Evolutionary conservation across 2,797 vertebrate species (phyloP), one percentile per base, ranked within the genome.

Genomic region (Leptoclinus maculatus): DNA sequence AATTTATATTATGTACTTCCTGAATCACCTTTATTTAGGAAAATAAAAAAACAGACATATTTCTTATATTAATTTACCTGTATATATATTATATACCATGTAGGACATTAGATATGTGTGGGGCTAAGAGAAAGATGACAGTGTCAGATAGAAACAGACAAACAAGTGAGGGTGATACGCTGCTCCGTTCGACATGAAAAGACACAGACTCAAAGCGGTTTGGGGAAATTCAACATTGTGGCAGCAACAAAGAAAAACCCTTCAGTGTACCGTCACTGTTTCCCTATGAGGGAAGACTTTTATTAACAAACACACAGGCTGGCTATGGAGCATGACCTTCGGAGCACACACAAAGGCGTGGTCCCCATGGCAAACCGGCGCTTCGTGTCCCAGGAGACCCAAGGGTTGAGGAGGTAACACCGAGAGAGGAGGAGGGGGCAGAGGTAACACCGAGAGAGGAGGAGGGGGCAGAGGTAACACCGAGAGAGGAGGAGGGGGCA

Each of bases 201-300:
- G n/a, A 76, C 60, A 85, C 70, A 71, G 54, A 51, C 70, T 78
- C 36, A 71, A 66, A 36, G 69, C 57, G 53, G 53, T 83, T 84
- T 77, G 12, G 27, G 54, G 56, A 78, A 76, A 57, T 81, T 83
- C 60, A 79, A 83, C 51, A 74, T 51, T 76, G 81, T 81, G 71
- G 62, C 71, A 90, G 63, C 45, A 70, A 85, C 71, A 88, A 92
- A 84, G 75, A 80, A 90, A 84, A 83, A 66, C 21, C 82, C 71
- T 91, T 88, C 78, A 82, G 73, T 81, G 19, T 87, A 87, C 88
- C 66, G 54, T 90, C 83, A 90, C 74, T 12, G 83, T 92, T 93
- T 94, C 93, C 93, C 93, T 94, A 92, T 92, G 87, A 92, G 92
- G 92, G 88, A 93, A 93, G 92, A 91, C 88, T 89, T 91, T 93